Percentiles rank a stretch among this genome's conserved stretches.
phyloP scores from a whole-genome alignment of 2,888 invertebrate genomes.

The Hedya salicella region DNA sequence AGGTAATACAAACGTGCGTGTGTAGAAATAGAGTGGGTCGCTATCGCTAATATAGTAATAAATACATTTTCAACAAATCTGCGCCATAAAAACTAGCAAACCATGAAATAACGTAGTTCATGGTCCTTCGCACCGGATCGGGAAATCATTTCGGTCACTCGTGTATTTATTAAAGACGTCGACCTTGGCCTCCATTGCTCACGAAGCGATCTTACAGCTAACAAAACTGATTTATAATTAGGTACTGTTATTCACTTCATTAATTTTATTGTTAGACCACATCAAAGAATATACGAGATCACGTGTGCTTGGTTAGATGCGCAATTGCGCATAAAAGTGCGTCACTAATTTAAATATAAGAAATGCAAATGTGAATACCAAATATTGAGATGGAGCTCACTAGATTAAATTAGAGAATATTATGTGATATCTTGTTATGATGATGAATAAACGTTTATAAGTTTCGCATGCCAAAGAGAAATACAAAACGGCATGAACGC shows the following conservation, averaged over 20 bases:
- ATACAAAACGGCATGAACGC: no score
- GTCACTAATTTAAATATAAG: neutral
- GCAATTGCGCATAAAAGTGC: slow-evolving; percentile 10
- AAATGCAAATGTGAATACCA: neutral
- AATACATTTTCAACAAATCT: neutral
- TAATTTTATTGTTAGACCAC: neutral
- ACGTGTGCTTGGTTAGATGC: neutral
- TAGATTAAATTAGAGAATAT: no score
- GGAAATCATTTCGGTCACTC: slow-evolving; percentile 2
- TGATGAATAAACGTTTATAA: no score
- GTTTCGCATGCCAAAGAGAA: no score
- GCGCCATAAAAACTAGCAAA: slow-evolving; percentile 1
- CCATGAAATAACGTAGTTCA: slow-evolving; percentile 4
- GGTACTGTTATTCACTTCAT: neutral
- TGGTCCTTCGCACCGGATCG: slow-evolving; percentile 18
- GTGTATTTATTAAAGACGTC: slow-evolving; percentile 3
- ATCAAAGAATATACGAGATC: no score
- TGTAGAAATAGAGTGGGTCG: neutral
- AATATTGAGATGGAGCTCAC: slow-evolving; percentile 20
- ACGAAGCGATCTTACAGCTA: neutral
- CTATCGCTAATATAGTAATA: neutral
- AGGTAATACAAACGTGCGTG: no score
- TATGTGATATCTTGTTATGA: no score
- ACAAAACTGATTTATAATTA: neutral
- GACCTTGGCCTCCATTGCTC: slow-evolving; percentile 6